Conservation (phyloP, 2,888 invertebrate species). For the Lacanobia wlatinum region DNA sequence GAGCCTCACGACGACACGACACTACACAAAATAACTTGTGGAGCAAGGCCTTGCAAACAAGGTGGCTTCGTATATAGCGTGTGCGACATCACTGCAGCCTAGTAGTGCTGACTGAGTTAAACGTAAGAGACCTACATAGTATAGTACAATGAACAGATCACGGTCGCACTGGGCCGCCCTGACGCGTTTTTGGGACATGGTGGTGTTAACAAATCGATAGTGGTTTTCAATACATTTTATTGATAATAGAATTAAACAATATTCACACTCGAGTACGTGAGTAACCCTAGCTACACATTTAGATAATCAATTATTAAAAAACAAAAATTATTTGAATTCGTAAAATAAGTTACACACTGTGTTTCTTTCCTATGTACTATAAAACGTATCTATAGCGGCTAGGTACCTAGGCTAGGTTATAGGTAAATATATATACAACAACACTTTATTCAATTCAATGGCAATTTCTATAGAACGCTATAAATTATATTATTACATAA, state of each 20-base stretch:
- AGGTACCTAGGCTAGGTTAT: slow-evolving; percentile 72
- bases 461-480: slow-evolving; percentile 78
- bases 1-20: too few species aligned
- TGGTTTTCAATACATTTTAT: slow-evolving; percentile 75
- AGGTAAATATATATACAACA: slow-evolving; percentile 74
- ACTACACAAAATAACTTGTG: too few species aligned
- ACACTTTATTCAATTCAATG: slow-evolving; percentile 78
- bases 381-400: slow-evolving; percentile 70
- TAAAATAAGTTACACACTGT: slow-evolving; percentile 78
- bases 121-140: neutral
- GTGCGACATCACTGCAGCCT: neutral
- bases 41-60: neutral
- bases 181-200: neutral
- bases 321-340: slow-evolving; percentile 76
- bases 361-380: slow-evolving; percentile 71
- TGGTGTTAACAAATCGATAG: slow-evolving; percentile 44
- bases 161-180: neutral
- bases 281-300: slow-evolving; percentile 84
- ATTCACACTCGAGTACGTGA: slow-evolving; percentile 82
- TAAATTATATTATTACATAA: slow-evolving; percentile 71
- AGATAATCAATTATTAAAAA: slow-evolving; percentile 85
- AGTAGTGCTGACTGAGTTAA: neutral
- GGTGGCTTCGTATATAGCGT: neutral
- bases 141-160: neutral
- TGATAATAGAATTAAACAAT: slow-evolving; percentile 85